Evolutionary conservation across 2,888 invertebrate genomes (phyloP).

Genomic region (Vandiemenella viatica): DNA sequence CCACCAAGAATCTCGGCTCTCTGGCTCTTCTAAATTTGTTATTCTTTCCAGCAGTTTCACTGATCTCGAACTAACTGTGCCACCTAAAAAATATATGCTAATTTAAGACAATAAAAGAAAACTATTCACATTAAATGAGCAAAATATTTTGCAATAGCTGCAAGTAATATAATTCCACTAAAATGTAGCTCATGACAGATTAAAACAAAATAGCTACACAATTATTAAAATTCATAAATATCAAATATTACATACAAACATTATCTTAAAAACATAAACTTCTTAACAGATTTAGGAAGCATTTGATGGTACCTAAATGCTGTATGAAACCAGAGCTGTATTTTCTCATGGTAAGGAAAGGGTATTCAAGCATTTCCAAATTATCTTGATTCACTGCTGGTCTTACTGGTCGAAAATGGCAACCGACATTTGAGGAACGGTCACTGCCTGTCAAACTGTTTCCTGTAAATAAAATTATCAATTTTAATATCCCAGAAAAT

Average conservation of each 20-base stretch:
- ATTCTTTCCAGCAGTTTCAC: slow-evolving; percentile 71
- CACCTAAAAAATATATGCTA: slow-evolving; percentile 38
- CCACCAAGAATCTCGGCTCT: slow-evolving; percentile 92
- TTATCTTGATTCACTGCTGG: slow-evolving; percentile 58
- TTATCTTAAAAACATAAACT: no score
- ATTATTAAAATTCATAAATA: no score
- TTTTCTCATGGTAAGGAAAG: slow-evolving; percentile 83
- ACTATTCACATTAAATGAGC: background rate
- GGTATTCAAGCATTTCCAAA: slow-evolving; percentile 85
- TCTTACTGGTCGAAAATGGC: slow-evolving; percentile 25
- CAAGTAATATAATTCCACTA: background rate
- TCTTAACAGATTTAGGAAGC: no score
- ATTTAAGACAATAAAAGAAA: slow-evolving; percentile 15
- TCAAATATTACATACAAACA: no score
- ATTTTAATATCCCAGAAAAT: no score
- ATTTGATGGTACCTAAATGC: slow-evolving; percentile 77
- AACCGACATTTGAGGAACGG: slow-evolving; percentile 31
- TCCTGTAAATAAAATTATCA: slow-evolving; percentile 40
- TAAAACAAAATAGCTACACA: background rate
- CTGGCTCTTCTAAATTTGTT: slow-evolving; percentile 74
- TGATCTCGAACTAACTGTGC: slow-evolving; percentile 67
- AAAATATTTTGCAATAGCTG: background rate
- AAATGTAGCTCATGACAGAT: background rate
- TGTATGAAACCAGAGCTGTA: slow-evolving; percentile 80
- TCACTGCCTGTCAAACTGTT: slow-evolving; percentile 49